Evolutionary conservation across 2,113 vertebrate genomes (phyloP).

Genomic region (Tretioscincus oriximinensis): DNA sequence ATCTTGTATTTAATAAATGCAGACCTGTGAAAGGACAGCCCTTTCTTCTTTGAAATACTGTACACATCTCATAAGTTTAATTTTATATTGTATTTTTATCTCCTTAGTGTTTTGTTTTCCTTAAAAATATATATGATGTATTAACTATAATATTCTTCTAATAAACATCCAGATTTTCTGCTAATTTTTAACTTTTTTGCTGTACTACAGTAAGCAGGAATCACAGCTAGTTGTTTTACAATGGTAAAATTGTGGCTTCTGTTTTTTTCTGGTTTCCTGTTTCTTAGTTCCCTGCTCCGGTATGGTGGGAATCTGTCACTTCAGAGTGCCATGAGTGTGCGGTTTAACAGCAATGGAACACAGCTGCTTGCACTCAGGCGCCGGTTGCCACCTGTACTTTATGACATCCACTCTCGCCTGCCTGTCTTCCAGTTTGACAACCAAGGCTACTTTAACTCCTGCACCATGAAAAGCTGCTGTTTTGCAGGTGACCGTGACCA

Average conservation of each 20-base stretch:
- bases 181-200: neutral
- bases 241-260: neutral
- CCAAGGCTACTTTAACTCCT: constrained; percentile 99
- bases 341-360: constrained; percentile 96
- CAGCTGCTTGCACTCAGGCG: constrained; percentile 92
- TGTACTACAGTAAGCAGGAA: neutral
- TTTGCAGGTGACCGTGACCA: constrained; percentile 97
- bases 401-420: constrained; percentile 95
- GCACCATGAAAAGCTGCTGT: constrained; percentile 99
- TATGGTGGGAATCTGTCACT: constrained; percentile 95
- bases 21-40: neutral
- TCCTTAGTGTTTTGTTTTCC: neutral
- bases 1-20: neutral
- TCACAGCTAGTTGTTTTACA: neutral
- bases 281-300: constrained; percentile 86
- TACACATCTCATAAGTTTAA: neutral
- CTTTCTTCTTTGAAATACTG: neutral
- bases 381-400: constrained; percentile 92
- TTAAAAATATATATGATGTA: neutral
- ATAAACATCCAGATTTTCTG: neutral
- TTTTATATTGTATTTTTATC: neutral
- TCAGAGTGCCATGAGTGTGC: constrained; percentile 97
- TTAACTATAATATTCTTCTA: neutral
- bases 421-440: constrained; percentile 99
- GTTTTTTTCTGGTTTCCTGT: constrained; percentile 16